phyloP scores from a whole-genome alignment of 2,113 vertebrate genomes.

The Lepus americanus region DNA sequence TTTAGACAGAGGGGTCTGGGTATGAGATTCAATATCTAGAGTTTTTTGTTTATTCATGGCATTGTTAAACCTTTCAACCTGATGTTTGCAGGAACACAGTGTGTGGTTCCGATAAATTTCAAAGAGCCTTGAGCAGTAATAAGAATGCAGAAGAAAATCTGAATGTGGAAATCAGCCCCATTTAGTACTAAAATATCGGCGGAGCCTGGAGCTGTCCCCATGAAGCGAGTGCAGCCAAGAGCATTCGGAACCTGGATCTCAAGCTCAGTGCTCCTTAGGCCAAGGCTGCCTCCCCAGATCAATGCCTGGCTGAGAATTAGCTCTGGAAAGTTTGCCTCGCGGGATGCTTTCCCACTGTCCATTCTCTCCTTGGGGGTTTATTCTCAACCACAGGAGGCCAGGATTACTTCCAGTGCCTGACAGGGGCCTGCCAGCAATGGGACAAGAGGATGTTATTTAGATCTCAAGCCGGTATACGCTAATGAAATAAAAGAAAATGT shows the following conservation, averaged over 20 bases:
- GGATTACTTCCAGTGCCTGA: not conserved
- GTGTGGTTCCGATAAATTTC: conserved; percentile 83
- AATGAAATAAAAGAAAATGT: conserved; percentile 66
- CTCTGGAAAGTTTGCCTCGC: conserved; percentile 77
- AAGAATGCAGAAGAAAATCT: conserved; percentile 68
- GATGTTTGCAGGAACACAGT: conserved; percentile 81
- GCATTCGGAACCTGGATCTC: conserved; percentile 18
- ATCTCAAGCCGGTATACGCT: conserved; percentile 57
- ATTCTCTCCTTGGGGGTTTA: conserved; percentile 7
- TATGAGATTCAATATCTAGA: conserved; percentile 75
- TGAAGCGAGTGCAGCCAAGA: not conserved
- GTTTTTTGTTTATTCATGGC: conserved; percentile 76
- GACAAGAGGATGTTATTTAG: not conserved
- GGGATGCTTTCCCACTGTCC: conserved; percentile 42
- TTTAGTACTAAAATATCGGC: conserved; percentile 71
- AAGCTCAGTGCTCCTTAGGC: not conserved
- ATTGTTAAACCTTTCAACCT: conserved; percentile 70
- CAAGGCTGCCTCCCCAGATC: conserved; percentile 69
- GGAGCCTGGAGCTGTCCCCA: conserved; percentile 71
- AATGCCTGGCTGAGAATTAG: conserved; percentile 77
- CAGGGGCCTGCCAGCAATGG: not conserved
- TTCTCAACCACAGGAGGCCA: conserved; percentile 55
- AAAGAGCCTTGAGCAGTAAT: conserved; percentile 78
- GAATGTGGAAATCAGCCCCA: conserved; percentile 77
- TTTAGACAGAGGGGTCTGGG: not conserved